Conservation (phyloP, 2,888 invertebrate species). For the Teleiodes luculella region DNA sequence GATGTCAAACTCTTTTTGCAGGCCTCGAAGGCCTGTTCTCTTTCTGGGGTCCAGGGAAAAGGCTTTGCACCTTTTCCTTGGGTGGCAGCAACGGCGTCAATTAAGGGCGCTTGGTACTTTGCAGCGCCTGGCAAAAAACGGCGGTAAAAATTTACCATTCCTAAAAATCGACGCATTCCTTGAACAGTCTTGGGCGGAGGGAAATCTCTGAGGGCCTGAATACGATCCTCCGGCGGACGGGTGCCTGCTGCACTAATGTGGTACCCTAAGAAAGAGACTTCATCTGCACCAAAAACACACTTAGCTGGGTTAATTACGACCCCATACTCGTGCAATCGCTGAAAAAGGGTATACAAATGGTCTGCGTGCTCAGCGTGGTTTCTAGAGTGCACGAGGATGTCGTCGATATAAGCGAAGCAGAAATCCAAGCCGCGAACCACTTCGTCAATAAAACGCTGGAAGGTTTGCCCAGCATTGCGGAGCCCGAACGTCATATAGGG, state of each 20-base stretch:
- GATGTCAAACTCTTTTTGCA: slow-evolving; percentile 1
- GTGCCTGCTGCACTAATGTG: background rate
- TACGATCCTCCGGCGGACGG: background rate
- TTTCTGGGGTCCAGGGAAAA: slow-evolving; percentile 10
- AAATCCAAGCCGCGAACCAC: slow-evolving; percentile 8
- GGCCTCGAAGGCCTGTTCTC: background rate
- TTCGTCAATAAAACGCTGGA: too few species aligned
- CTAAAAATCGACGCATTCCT: slow-evolving; percentile 28
- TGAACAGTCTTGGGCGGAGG: slow-evolving; percentile 12
- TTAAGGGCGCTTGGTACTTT: slow-evolving; percentile 15
- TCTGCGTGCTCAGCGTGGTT: slow-evolving; percentile 20
- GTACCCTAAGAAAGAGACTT: slow-evolving; percentile 1
- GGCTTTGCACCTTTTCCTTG: slow-evolving; percentile 5
- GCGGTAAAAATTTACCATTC: slow-evolving; percentile 21
- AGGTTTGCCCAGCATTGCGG: too few species aligned
- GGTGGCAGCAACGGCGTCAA: slow-evolving; percentile 1
- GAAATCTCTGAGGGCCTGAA: background rate
- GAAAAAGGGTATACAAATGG: slow-evolving; percentile 25
- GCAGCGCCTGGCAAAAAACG: slow-evolving; percentile 21
- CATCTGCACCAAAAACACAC: slow-evolving; percentile 8
- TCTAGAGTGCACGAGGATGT: slow-evolving; percentile 4
- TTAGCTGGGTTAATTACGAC: slow-evolving; percentile 9
- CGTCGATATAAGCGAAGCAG: slow-evolving; percentile 11
- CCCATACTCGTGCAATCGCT: slow-evolving; percentile 8
- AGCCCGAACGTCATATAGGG: too few species aligned